These are phyloP conservation scores for Leptopterna dolabrata DNA, from an alignment of 2,888 invertebrate genomes.

Conservation along the genomic window DNA sequence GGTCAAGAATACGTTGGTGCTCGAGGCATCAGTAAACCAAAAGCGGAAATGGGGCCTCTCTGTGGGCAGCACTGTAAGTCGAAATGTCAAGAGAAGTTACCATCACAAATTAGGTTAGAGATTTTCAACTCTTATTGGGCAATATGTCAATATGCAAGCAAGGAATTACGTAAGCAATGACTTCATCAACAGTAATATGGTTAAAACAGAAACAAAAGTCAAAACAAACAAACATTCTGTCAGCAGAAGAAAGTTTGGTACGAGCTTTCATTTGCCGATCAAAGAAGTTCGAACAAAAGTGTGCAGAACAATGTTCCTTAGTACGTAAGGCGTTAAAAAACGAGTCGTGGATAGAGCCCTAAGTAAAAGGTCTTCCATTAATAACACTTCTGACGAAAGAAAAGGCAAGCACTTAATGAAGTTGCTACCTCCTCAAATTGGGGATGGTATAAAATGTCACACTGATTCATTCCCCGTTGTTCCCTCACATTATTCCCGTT, in stretches of 20 bases:
- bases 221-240: background rate
- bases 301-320: conserved; percentile 8
- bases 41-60: conserved; percentile 11
- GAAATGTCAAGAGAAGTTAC: conserved; percentile 15
- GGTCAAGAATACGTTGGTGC: conserved; percentile 9
- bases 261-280: background rate
- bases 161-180: too few species aligned
- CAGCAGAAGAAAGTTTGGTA: conserved; percentile 10
- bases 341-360: conserved; percentile 15
- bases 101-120: background rate
- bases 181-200: background rate
- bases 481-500: conserved; percentile 14
- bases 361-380: conserved; percentile 3
- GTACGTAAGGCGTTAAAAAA: background rate
- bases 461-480: conserved; percentile 30
- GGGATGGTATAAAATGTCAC: conserved; percentile 23
- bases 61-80: background rate
- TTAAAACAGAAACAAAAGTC: conserved; percentile 14
- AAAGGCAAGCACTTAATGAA: conserved; percentile 46
- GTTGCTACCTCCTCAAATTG: conserved; percentile 19
- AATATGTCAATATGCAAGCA: background rate
- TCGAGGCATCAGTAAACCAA: conserved; percentile 8
- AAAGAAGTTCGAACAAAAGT: background rate
- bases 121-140: too few species aligned
- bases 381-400: conserved; percentile 27